phyloP scores from a whole-genome alignment of 2,797 vertebrate species.

The Pipistrellus pygmaeus region DNA sequence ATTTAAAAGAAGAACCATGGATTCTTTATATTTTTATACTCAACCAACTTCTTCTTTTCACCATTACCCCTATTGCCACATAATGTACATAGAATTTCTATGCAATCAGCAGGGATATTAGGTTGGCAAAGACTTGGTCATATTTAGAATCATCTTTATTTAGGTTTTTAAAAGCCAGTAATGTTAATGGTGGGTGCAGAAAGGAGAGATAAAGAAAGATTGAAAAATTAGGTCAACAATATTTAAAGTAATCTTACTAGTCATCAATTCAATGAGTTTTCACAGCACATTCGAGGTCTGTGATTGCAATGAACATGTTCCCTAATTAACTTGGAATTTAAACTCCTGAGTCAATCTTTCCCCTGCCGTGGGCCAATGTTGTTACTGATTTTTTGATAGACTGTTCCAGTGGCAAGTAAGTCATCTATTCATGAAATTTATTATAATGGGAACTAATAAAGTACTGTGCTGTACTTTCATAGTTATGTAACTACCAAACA shows the following conservation, averaged over 20 bases:
- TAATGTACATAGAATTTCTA: constrained; percentile 19
- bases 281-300: neutral
- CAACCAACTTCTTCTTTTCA: neutral
- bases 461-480: neutral
- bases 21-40: neutral
- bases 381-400: neutral
- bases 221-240: neutral
- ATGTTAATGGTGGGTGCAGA: neutral
- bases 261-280: neutral
- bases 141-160: constrained; percentile 20
- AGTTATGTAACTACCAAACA: neutral
- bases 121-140: constrained; percentile 1
- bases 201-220: neutral
- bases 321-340: constrained; percentile 42
- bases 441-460: constrained; percentile 21
- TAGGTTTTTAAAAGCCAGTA: constrained; percentile 53
- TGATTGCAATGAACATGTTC: neutral
- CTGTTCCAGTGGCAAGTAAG: neutral
- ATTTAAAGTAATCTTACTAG: neutral
- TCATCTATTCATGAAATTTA: neutral
- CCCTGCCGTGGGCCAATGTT: neutral
- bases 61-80: neutral
- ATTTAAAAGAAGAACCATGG: constrained; percentile 31
- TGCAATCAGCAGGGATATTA: neutral
- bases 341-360: neutral